Evolutionary conservation across 2,797 vertebrate species (phyloP), one percentile per base, ranked within the genome.

Genomic region (Myripristis murdjan): DNA sequence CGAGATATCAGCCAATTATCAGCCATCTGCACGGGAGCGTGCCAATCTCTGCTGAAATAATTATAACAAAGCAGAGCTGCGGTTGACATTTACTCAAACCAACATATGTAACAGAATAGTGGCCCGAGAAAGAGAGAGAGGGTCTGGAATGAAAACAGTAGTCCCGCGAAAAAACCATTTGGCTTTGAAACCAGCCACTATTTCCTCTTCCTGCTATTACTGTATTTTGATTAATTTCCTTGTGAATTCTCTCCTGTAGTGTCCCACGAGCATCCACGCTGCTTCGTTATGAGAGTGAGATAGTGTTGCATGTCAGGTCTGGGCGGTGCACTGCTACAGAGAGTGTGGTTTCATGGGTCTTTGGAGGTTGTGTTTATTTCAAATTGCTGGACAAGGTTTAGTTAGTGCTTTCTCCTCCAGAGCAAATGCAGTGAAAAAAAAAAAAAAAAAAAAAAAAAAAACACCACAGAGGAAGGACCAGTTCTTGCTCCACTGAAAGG

Each of bases 191-290:
- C 67, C 74, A 68, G 75, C 71, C 64, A 18, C 70, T 46, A 79
- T 83, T 82, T 86, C 90, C 84, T 81, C 66, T 75, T 87, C 74
- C 83, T 71, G 73, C 48, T 77, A 75, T 84, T 76, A 73, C 73
- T 48, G 68, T 49, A 64, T 56, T 85, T 79, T 74, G 79, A 71
- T 84, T 80, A 83, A 66, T 75, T 79, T 85, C 82, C 75, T 60
- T 54, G 47, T 78, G 70, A 73, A 79, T 77, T 81, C 61, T 82
- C 53, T 67, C 73, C 58, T 58, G 63, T 75, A 72, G 52, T 8
- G 23, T 73, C 43, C 70, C 46, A 53, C 49, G 60, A 75, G 68
- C 61, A 55, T 20, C 57, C 65, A 56, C 49, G 28, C 28, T 64
- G 57, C 64, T 72, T 78, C 58, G 62, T 70, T 77, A 75, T 61